Percentiles rank a stretch among this genome's conserved stretches.
Conservation (phyloP, 1,140 invertebrate species). For the Battus philenor region DNA sequence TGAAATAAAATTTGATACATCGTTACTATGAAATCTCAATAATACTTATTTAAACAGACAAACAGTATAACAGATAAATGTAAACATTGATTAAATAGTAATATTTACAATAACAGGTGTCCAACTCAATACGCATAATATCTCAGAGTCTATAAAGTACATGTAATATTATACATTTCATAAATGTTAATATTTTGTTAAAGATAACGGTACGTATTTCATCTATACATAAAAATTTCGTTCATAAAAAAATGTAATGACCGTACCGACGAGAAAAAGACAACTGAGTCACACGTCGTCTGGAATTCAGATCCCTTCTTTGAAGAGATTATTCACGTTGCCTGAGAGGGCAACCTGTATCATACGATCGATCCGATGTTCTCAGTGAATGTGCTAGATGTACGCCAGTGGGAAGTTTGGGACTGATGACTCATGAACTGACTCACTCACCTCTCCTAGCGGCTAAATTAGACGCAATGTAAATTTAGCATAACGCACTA, state of each 20-base stretch:
- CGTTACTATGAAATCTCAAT: too few relatives aligned
- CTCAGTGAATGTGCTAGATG: conserved; percentile 25
- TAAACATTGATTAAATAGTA: too few relatives aligned
- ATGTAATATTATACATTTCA: too few relatives aligned
- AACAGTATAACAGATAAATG: too few relatives aligned
- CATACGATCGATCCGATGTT: conserved; percentile 36
- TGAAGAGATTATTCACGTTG: conserved; percentile 38
- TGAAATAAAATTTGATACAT: too few relatives aligned
- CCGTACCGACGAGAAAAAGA: conserved; percentile 5
- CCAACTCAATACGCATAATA: too few relatives aligned
- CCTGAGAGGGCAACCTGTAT: conserved; percentile 36
- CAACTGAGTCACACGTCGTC: conserved; percentile 26
- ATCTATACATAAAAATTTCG: too few relatives aligned
- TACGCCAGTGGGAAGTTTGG: conserved; percentile 13
- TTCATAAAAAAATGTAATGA: conserved; percentile 2
- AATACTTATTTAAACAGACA: too few relatives aligned
- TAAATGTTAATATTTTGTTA: too few relatives aligned
- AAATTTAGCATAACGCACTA: conserved; percentile 23
- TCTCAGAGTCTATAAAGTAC: too few relatives aligned
- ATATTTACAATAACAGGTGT: too few relatives aligned
- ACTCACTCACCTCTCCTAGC: conserved; percentile 33
- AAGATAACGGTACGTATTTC: too few relatives aligned
- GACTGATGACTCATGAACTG: conserved; percentile 32
- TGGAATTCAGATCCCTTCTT: conserved; percentile 29
- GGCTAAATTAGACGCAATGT: conserved; percentile 36